These are phyloP conservation scores for Cantharis rufa DNA, from an alignment of 2,888 invertebrate genomes.

Conservation along the genomic window DNA sequence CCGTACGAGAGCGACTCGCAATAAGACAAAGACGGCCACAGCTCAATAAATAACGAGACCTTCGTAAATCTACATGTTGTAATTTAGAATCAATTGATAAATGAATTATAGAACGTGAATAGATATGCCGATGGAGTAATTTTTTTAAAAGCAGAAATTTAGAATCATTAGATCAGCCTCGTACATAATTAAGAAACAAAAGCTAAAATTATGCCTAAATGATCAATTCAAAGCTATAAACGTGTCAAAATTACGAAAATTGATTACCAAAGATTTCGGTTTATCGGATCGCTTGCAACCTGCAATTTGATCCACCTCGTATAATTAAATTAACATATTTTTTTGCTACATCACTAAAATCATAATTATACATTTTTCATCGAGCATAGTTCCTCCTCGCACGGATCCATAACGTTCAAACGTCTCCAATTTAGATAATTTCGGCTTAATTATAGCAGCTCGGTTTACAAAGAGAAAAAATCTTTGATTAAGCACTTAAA, in stretches of 20 bases:
- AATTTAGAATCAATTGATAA: slow-evolving; percentile 28
- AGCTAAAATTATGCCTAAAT: slow-evolving; percentile 33
- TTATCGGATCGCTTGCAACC: slow-evolving; percentile 25
- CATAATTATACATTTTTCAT: slow-evolving; percentile 29
- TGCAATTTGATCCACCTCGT: slow-evolving; percentile 30
- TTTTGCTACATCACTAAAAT: slow-evolving; percentile 21
- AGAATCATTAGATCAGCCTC: slow-evolving; percentile 18
- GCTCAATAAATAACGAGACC: slow-evolving; percentile 23
- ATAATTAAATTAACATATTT: slow-evolving; percentile 33
- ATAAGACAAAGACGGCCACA: not conserved
- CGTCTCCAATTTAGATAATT: slow-evolving; percentile 31
- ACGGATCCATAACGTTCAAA: slow-evolving; percentile 30
- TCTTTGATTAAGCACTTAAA: not conserved
- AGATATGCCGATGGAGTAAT: slow-evolving; percentile 2
- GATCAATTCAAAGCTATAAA: slow-evolving; percentile 34
- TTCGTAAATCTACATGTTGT: slow-evolving; percentile 18
- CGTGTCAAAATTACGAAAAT: slow-evolving; percentile 37
- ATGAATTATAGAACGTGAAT: slow-evolving; percentile 25
- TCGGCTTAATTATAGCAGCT: slow-evolving; percentile 20
- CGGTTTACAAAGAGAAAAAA: slow-evolving; percentile 5
- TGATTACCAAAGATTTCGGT: slow-evolving; percentile 32
- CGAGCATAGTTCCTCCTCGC: slow-evolving; percentile 24
- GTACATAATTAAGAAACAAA: slow-evolving; percentile 32
- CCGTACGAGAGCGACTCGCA: slow-evolving; percentile 9
- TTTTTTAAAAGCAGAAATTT: slow-evolving; percentile 18